These are phyloP conservation scores for Cossypha niveicapilla DNA, from an alignment of 2,797 vertebrate species.

Conservation along the genomic window DNA sequence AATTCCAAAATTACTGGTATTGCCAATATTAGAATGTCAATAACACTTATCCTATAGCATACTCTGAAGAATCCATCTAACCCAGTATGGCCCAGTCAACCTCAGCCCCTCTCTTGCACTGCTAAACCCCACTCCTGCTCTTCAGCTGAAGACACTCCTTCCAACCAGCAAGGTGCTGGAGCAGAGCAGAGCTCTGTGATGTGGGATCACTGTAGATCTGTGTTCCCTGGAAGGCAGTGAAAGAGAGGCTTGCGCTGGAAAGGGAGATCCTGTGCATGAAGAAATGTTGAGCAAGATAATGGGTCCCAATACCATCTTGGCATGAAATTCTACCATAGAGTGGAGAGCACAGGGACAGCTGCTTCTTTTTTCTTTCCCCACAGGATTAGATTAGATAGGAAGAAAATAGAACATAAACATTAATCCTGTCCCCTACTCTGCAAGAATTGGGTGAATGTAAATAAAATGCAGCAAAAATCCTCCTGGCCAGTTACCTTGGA, in stretches of 20 bases:
- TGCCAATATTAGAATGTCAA: neutral
- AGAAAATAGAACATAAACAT: neutral
- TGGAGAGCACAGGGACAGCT: neutral
- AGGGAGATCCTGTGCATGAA: neutral
- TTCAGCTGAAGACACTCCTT: neutral
- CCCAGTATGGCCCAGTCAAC: neutral
- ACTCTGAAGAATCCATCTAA: neutral
- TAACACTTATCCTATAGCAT: neutral
- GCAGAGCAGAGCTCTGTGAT: neutral
- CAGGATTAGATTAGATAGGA: neutral
- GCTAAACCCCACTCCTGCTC: neutral
- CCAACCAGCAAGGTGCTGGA: neutral
- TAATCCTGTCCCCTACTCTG: neutral
- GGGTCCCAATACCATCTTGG: neutral
- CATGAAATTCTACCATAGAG: neutral
- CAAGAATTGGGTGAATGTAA: neutral
- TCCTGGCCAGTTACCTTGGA: slow-evolving; percentile 78
- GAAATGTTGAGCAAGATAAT: neutral
- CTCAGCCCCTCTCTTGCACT: neutral
- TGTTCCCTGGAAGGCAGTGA: neutral
- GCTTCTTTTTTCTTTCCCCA: neutral
- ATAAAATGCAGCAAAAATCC: neutral
- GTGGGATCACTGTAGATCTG: neutral
- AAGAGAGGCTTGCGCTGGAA: neutral
- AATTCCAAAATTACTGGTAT: neutral